Percentiles rank a stretch among this genome's conserved stretches.
Evolutionary conservation across 2,113 vertebrate species (phyloP).

Genomic region (Limnothrissa miodon): DNA sequence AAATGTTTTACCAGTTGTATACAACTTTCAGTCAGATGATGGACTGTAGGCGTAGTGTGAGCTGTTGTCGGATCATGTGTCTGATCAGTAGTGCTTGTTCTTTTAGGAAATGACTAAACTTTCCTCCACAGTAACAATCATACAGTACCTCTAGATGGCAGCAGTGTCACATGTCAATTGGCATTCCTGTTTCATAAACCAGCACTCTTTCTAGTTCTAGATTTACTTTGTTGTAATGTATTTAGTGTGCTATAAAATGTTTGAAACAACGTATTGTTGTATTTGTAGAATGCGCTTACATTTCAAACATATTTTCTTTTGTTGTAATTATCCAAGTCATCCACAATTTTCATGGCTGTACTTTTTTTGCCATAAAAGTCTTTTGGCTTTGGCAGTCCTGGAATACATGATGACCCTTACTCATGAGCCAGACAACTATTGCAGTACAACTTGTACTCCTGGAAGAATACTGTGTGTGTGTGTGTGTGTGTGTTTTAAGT

Average conservation of each 20-base stretch:
- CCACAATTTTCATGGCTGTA: neutral
- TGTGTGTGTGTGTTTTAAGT: neutral
- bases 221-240: neutral
- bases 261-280: neutral
- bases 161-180: neutral
- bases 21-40: neutral
- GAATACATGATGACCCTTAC: neutral
- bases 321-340: neutral
- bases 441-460: neutral
- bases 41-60: neutral
- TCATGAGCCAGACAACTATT: neutral
- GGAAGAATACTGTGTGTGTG: neutral
- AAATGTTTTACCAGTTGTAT: neutral
- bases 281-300: neutral
- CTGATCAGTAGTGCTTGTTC: neutral
- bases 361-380: neutral
- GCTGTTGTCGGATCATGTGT: neutral
- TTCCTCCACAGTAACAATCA: neutral
- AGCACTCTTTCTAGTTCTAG: neutral
- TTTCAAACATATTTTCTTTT: neutral
- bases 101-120: neutral
- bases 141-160: neutral
- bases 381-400: neutral
- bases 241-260: neutral
- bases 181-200: neutral